Conservation (phyloP, 2,797 vertebrate genomes). For the Acanthis flammea region DNA sequence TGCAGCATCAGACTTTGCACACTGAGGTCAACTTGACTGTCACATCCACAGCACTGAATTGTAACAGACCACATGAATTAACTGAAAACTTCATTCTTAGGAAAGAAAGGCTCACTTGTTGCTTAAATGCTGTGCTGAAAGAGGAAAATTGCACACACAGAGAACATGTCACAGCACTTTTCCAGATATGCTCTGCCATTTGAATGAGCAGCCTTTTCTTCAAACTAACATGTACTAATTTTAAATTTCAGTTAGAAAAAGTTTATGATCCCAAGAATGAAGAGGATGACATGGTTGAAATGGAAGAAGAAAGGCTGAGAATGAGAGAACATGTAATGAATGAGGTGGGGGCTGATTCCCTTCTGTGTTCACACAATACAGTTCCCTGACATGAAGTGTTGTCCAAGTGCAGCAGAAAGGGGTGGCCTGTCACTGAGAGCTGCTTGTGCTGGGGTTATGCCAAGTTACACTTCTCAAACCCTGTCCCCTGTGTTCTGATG, state of each 20-base stretch:
- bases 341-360: slow-evolving; percentile 79
- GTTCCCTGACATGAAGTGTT: not conserved
- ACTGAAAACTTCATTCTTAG: not conserved
- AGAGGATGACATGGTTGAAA: slow-evolving; percentile 98
- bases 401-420: not conserved
- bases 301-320: slow-evolving; percentile 95
- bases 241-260: slow-evolving; percentile 88
- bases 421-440: not conserved
- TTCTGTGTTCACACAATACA: not conserved
- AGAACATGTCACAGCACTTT: not conserved
- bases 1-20: not conserved
- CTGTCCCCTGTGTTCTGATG: not conserved
- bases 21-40: not conserved
- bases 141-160: not conserved
- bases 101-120: not conserved
- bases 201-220: not conserved
- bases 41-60: not conserved
- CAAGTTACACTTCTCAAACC: not conserved
- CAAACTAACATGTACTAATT: not conserved
- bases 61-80: not conserved
- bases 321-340: slow-evolving; percentile 99
- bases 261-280: slow-evolving; percentile 95
- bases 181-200: not conserved
- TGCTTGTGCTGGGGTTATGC: not conserved
- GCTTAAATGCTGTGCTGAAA: not conserved